These are phyloP conservation scores for Anoura caudifer DNA, from an alignment of 2,113 vertebrate genomes.

Conservation along the genomic window DNA sequence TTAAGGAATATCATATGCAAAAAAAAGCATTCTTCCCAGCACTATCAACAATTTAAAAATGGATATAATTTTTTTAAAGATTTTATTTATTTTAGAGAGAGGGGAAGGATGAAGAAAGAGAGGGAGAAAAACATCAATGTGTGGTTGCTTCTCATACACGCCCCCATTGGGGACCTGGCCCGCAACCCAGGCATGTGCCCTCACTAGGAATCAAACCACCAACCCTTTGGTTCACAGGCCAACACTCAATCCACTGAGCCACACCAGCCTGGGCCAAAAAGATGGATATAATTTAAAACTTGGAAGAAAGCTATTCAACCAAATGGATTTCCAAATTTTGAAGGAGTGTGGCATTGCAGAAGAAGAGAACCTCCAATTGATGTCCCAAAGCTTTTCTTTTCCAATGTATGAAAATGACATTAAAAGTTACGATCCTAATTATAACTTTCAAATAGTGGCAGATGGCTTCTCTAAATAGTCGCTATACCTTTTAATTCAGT, in stretches of 20 bases:
- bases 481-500: conserved; percentile 44
- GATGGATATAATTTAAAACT: neutral
- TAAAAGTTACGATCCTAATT: conserved; percentile 65
- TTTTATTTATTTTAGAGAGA: too few species aligned
- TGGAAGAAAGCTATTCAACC: neutral
- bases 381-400: conserved; percentile 12
- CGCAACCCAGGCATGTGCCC: too few species aligned
- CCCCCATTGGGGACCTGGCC: too few species aligned
- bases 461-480: conserved; percentile 38
- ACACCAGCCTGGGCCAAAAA: neutral
- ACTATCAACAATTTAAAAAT: neutral
- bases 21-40: neutral
- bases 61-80: neutral
- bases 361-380: neutral
- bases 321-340: conserved; percentile 10
- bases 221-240: too few species aligned
- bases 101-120: too few species aligned
- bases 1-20: neutral
- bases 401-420: conserved; percentile 26
- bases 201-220: too few species aligned
- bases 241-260: too few species aligned
- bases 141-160: too few species aligned
- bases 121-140: too few species aligned
- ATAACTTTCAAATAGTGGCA: conserved; percentile 49
- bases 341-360: neutral